Evolutionary conservation across 2,888 invertebrate genomes (phyloP), one percentile per base, ranked within the genome.

Genomic region (Lycophotia porphyrea): DNA sequence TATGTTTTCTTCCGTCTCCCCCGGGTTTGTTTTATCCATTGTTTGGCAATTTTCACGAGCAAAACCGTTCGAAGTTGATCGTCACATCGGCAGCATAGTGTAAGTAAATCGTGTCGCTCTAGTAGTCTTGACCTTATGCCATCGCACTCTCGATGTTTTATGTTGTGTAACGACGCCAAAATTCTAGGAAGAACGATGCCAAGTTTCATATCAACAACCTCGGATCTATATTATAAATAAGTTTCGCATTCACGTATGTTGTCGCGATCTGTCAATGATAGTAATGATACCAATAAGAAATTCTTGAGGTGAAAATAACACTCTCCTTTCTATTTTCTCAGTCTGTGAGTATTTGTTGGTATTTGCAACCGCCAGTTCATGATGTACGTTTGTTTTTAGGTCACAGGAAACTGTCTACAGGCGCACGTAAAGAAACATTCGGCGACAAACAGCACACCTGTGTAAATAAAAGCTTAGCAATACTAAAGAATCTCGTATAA

Each of bases 101-200:
- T 93, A 90, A 92, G 93, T 93, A 90, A 92, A 89, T 93, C 83
- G 90, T 90, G 90, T 91, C 89, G 91, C 90, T 91, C 88, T 91
- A 93, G 93, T 92, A 91, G 88, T 94, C 93, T 94, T 95, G 95
- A 96, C 95, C 96, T 95, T 95, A 95, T 88, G 93, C 92, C 92
- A 93, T 92, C 92, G 89, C 91, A 76, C 80, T 91, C 89, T 88
- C 88, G 90, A 91, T 94, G 93, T 93, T 93, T 91, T 92, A 92
- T 91, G 94, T 96, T 96, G 96, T 96, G 95, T 95, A 96, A 96
- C 94, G 92, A 94, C 94, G 95, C 95, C 94, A 96, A 94, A 93
- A 92, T 90, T 92, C 86, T 87, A 86, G 88, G 85, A 90, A 88
- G 87, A 91, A 83, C 88, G 91, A 92, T 96, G 96, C 96, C 96